A percentile compares a stretch with the other conserved stretches of the same genome.
These are phyloP conservation scores for Myxocyprinus asiaticus DNA, from an alignment of 2,113 vertebrate genomes.

Conservation along the genomic window DNA sequence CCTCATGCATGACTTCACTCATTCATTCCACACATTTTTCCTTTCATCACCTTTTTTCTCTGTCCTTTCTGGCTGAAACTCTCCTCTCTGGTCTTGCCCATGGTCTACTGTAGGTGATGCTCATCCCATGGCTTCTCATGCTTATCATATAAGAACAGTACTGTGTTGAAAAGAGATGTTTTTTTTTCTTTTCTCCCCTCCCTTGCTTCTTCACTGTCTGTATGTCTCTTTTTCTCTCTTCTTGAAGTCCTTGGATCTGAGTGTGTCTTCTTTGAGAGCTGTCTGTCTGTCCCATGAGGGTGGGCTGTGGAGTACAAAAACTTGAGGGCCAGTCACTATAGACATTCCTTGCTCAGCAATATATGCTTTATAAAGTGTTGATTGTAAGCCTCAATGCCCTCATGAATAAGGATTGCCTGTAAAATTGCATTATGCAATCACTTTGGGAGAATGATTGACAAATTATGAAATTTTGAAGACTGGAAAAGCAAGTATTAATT, in stretches of 20 bases:
- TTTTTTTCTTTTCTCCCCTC: neutral
- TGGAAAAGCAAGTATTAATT: too few species aligned
- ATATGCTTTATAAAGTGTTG: conserved; percentile 25
- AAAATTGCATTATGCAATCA: neutral
- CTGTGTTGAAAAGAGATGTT: conserved; percentile 32
- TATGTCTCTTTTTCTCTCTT: conserved; percentile 1
- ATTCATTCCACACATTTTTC: neutral
- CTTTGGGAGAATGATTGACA: neutral
- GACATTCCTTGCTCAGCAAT: conserved; percentile 8
- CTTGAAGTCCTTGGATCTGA: neutral
- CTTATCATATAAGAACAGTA: conserved; percentile 42
- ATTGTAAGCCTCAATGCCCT: neutral
- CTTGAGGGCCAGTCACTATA: conserved; percentile 4
- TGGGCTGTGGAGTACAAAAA: neutral
- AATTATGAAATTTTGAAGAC: too few species aligned
- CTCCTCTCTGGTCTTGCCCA: neutral
- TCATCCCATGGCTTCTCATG: conserved; percentile 4
- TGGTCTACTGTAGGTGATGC: conserved; percentile 1
- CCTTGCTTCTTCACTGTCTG: too few species aligned
- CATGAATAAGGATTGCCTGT: conserved; percentile 28
- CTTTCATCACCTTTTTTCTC: neutral
- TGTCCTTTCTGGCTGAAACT: neutral
- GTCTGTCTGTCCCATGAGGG: neutral
- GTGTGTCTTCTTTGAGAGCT: conserved; percentile 1
- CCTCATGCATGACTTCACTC: conserved; percentile 2